Base-by-base conservation (phyloP, 1,140 invertebrate species). In the Trichomalopsis sarcophagae region DNA sequence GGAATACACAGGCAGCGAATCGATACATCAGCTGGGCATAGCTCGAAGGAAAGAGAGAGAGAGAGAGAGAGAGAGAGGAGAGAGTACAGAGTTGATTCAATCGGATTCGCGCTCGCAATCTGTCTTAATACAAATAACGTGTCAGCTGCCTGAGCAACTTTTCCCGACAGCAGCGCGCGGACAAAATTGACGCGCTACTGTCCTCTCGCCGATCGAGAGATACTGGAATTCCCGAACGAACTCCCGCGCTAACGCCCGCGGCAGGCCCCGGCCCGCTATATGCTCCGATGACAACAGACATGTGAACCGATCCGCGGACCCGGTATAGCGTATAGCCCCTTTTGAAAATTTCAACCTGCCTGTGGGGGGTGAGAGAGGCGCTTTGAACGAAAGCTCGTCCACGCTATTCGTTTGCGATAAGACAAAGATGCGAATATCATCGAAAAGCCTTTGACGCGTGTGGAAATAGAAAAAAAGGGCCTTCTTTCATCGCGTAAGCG, bases 51-150 rank as follows among this genome's bases (percentile, higher is more conserved):
- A n/a, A 62, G 55, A 62, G 55, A 62, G 14, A 17, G 17, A 5
- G n/a, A 73, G 23, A 27, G 17, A 62, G 21, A 62, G 55, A 62
- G 55, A 62, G 14, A 14, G 14, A 21, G 27, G 27, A 27, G 30
- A 9, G n/a, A 14, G 11, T 36, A 1, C 9, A n/a, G 33, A 83
- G 30, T 69, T 83, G 44, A 77, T 69, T 83, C 75, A 50, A 83
- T 78, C 21, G 55, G 27, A 82, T 75, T 36, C 55, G 17, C 55
- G 55, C 55, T 62, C 21, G 27, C 71, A 82, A 82, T 62, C 79
- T 82, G 50, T 82, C 81, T 75, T 74, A 30, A 44, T 75, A 75
- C 40, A 50, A 82, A 82, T 82, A 75, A 82, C 68, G n/a, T 75
- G 81, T 74, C 81, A 75, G 2, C 30, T 17, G 17, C 10, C 55